A percentile compares a stretch with the other conserved stretches of the same genome.
Conservation (phyloP, 2,113 vertebrate species). For the Elanus axillaris region DNA sequence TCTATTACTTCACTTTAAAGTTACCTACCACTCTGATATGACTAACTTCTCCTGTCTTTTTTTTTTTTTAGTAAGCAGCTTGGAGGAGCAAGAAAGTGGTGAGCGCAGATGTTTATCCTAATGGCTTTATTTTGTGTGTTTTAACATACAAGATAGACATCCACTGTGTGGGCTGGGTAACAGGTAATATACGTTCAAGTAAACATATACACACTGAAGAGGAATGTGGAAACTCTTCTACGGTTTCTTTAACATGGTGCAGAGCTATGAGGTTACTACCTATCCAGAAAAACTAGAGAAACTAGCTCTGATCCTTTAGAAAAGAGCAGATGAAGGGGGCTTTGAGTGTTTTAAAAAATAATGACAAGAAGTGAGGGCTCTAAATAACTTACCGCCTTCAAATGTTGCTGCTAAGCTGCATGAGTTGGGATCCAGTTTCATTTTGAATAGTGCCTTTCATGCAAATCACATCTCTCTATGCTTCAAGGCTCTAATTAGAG, state of each 20-base stretch:
- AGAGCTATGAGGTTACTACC: background rate
- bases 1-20: background rate
- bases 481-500: conserved; percentile 44
- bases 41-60: background rate
- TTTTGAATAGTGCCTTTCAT: conserved; percentile 13
- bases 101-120: background rate
- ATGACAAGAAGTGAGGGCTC: background rate
- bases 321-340: background rate
- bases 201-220: conserved; percentile 5
- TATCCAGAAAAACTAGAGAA: conserved; percentile 40
- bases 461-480: conserved; percentile 22
- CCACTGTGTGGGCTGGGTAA: background rate
- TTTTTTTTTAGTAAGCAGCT: background rate
- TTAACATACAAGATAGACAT: background rate
- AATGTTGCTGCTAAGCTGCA: background rate
- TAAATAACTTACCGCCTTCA: background rate
- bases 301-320: conserved; percentile 1
- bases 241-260: background rate
- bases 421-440: background rate
- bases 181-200: background rate
- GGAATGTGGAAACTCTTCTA: conserved; percentile 34
- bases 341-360: background rate
- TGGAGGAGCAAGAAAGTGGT: background rate
- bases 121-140: background rate
- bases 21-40: background rate